Base-by-base conservation (phyloP, 2,113 vertebrate genomes). In the Macaca nemestrina region DNA sequence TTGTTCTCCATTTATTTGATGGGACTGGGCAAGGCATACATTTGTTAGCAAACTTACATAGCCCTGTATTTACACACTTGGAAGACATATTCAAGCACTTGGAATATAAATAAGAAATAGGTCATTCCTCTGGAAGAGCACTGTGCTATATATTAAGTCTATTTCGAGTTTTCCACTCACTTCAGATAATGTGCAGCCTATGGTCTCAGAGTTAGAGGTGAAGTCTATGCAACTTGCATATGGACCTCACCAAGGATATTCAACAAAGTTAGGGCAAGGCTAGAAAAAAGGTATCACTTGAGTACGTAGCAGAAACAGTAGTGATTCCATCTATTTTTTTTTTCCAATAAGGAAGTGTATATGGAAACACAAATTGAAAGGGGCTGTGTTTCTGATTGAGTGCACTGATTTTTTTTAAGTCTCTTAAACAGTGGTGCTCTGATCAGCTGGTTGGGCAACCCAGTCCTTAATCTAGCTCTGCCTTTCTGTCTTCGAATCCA, bases 1-100 rank as follows among this genome's bases (percentile, higher is more conserved):
- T 32, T 92, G 32, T 38, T 48, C 78, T 94, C 48, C 48, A 22
- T 91, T 79, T 76, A 80, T 81, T 95, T 92, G 20, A 93, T 67
- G 50, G 14, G 5, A 79, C 70, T 38, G 22, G 40, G 9, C 5
- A 67, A 85, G 83, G 20, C 32, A 45, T 43, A 48, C 9, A 81
- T 84, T 59, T 48, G n/a, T 50, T 84, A 90, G 20, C 16, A 90
- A 84, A 57, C n/a, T 89, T 82, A 72, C 76, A 57, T 55, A 67
- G 7, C 5, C 59, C 30, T 50, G 2, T 70, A 57, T 76, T 83
- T 73, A 70, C 27, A 27, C 12, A 50, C 35, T 30, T 48, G 32
- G 82, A 40, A 78, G 13, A 88, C 18, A 35, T 25, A 93, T 45
- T 48, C 20, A 68, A 73, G 45, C 52, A 78, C 52, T 27, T 64